These are phyloP conservation scores for Drosophila kepulauana DNA, from an alignment of 1,140 invertebrate genomes.

Conservation along the genomic window DNA sequence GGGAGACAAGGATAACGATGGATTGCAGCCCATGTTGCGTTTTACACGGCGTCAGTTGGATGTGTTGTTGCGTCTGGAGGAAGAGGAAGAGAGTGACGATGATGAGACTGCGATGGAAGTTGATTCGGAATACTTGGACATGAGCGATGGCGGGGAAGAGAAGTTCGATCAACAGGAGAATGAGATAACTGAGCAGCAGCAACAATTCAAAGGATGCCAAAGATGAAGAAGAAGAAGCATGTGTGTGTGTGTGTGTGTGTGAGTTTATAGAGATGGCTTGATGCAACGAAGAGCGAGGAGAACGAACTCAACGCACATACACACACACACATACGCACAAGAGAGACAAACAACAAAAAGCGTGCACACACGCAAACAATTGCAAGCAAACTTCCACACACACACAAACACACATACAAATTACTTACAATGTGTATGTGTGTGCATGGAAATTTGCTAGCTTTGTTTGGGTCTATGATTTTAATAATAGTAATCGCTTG, in stretches of 20 bases:
- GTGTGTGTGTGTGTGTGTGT: neutral
- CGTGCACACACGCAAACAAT: neutral
- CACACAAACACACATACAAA: neutral
- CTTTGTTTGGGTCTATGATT: neutral
- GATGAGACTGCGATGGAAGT: neutral
- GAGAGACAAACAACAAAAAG: conserved; percentile 1
- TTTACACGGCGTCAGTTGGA: conserved; percentile 33
- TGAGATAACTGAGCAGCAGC: neutral
- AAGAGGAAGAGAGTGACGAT: neutral
- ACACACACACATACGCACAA: neutral
- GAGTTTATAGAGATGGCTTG: neutral
- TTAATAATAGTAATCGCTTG: neutral
- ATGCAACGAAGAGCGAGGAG: neutral
- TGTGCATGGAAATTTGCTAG: conserved; percentile 8
- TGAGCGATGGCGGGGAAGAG: neutral
- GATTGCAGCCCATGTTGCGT: neutral
- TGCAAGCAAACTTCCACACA: neutral
- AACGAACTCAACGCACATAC: conserved; percentile 7
- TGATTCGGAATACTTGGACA: conserved; percentile 1
- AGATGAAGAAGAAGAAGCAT: neutral
- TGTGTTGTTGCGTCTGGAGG: conserved; percentile 10
- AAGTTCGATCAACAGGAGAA: too few relatives aligned
- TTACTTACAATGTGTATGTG: too few relatives aligned
- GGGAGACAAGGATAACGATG: neutral
- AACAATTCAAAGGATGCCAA: neutral